Evolutionary conservation across 1,140 invertebrate species (phyloP).

Genomic region (Tetramorium parvispinum): DNA sequence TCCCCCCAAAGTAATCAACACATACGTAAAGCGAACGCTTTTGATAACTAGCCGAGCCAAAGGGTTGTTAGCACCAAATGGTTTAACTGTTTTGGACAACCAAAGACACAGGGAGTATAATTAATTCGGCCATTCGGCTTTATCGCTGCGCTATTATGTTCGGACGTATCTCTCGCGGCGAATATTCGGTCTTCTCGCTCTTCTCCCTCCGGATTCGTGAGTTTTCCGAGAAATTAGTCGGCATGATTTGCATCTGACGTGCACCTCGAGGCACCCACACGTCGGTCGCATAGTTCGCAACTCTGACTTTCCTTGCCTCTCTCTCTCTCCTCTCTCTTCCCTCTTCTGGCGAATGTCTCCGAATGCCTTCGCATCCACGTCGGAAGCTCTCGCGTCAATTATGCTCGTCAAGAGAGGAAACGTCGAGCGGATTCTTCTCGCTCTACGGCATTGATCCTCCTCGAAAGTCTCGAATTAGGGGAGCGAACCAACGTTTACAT

Average conservation of each 20-base stretch:
- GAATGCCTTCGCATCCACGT: slow-evolving; percentile 29
- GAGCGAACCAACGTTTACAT: slow-evolving; percentile 24
- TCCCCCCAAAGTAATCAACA: slow-evolving; percentile 36
- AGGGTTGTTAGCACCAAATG: slow-evolving; percentile 47
- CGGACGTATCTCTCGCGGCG: slow-evolving; percentile 57
- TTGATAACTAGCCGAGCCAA: slow-evolving; percentile 42
- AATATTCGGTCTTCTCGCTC: slow-evolving; percentile 57
- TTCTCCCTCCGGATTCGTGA: slow-evolving; percentile 72
- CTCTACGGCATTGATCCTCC: slow-evolving; percentile 44
- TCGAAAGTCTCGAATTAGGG: slow-evolving; percentile 23
- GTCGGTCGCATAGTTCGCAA: slow-evolving; percentile 82
- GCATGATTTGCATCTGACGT: slow-evolving; percentile 85
- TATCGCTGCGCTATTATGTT: slow-evolving; percentile 65
- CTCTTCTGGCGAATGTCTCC: slow-evolving; percentile 63
- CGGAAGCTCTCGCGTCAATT: slow-evolving; percentile 66
- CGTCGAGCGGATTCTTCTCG: slow-evolving; percentile 55
- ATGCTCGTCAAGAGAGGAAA: slow-evolving; percentile 61
- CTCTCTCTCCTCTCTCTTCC: slow-evolving; percentile 6
- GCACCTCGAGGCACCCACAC: slow-evolving; percentile 80
- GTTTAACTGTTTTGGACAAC: slow-evolving; percentile 55
- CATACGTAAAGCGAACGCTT: slow-evolving; percentile 19
- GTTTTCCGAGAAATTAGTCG: slow-evolving; percentile 84
- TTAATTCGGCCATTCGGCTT: slow-evolving; percentile 73
- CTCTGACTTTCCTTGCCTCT: slow-evolving; percentile 69
- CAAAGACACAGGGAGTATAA: slow-evolving; percentile 60